These are phyloP conservation scores for Thaumetopoea pityocampa DNA, from an alignment of 1,140 invertebrate species.

Conservation along the genomic window DNA sequence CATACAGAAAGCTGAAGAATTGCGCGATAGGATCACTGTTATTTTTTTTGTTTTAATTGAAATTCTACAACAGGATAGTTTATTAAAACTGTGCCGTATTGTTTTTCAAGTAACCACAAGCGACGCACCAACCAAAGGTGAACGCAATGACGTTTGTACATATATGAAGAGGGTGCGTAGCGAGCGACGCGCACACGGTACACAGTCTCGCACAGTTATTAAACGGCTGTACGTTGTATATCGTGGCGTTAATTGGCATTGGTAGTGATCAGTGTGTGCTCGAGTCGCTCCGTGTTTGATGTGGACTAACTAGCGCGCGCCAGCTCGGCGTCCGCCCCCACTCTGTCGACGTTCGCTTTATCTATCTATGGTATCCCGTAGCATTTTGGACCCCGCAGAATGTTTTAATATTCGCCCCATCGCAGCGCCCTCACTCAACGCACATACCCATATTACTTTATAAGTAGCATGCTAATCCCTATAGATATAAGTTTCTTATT, in stretches of 20 bases:
- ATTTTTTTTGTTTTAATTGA: neutral
- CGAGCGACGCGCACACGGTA: constrained; percentile 56
- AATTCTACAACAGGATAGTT: constrained; percentile 1
- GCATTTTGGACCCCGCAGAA: constrained; percentile 64
- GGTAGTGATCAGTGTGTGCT: constrained; percentile 59
- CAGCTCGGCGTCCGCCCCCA: constrained; percentile 41
- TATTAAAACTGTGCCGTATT: constrained; percentile 37
- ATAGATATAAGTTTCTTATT: constrained; percentile 25
- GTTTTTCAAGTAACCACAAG: constrained; percentile 66
- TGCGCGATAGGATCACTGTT: too few species aligned
- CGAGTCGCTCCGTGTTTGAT: constrained; percentile 60
- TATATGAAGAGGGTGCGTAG: constrained; percentile 38
- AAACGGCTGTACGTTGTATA: constrained; percentile 53
- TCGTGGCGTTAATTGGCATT: constrained; percentile 53
- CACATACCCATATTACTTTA: constrained; percentile 33
- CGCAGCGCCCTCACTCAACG: constrained; percentile 54
- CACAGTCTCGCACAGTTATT: constrained; percentile 46
- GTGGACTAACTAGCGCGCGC: constrained; percentile 58
- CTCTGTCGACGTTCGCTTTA: constrained; percentile 58
- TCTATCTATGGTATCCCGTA: constrained; percentile 57
- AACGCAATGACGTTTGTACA: constrained; percentile 29
- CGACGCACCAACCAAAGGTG: constrained; percentile 54
- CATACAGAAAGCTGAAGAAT: too few species aligned
- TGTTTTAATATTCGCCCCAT: constrained; percentile 47
- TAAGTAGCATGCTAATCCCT: constrained; percentile 39